These are phyloP conservation scores for Patella caerulea DNA, from an alignment of 2,888 invertebrate genomes.

Conservation along the genomic window DNA sequence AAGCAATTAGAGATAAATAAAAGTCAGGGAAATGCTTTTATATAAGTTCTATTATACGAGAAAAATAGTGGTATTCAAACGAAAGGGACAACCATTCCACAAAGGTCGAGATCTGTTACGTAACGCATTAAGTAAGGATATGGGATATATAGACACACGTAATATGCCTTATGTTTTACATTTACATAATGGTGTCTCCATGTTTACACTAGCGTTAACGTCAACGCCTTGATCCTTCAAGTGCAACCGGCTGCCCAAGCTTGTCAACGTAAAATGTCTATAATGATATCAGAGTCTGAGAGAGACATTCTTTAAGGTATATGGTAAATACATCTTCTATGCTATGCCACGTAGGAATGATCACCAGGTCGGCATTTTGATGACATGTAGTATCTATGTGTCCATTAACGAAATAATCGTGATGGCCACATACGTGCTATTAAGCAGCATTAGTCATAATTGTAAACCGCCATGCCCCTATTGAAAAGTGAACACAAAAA, in stretches of 20 bases:
- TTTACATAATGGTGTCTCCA: constrained; percentile 5
- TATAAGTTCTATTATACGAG: neutral
- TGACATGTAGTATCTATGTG: too few species aligned
- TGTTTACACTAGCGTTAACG: constrained; percentile 2
- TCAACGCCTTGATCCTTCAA: constrained; percentile 12
- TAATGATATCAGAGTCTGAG: neutral
- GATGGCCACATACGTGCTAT: too few species aligned
- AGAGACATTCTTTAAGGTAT: constrained; percentile 1
- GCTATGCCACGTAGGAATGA: too few species aligned
- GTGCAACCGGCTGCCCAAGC: constrained; percentile 2
- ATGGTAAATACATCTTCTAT: constrained; percentile 7
- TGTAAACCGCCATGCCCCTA: too few species aligned
- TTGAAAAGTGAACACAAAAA: too few species aligned
- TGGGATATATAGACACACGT: constrained; percentile 10
- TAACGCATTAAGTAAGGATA: constrained; percentile 9
- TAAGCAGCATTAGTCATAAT: too few species aligned
- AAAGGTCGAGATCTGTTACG: neutral
- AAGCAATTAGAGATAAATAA: too few species aligned
- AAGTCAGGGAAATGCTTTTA: too few species aligned
- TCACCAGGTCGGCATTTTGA: too few species aligned
- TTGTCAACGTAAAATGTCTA: neutral
- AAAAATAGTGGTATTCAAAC: constrained; percentile 9
- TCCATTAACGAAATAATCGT: too few species aligned
- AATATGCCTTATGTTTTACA: constrained; percentile 13
- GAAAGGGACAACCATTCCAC: neutral